These are phyloP conservation scores for Steinernema carpocapsae DNA, from an alignment of 2,888 invertebrate genomes.

Conservation along the genomic window DNA sequence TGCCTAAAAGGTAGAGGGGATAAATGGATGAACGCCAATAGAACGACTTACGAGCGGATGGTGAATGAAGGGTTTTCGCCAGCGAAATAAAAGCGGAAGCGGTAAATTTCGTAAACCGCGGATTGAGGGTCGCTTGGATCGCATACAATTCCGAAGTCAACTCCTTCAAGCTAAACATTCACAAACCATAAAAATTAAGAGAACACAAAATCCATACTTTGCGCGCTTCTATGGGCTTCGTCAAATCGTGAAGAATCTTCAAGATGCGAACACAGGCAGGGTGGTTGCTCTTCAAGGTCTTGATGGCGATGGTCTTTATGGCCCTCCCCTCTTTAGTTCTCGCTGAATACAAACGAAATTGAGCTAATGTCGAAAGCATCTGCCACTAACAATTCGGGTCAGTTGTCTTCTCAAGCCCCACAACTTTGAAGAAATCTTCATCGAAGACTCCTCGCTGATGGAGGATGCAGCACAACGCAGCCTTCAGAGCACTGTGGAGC, in stretches of 20 bases:
- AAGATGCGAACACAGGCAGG: background rate
- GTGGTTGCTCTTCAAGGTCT: constrained; percentile 19
- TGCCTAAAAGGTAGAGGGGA: background rate
- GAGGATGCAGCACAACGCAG: constrained; percentile 14
- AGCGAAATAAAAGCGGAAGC: constrained; percentile 2
- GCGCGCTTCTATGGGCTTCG: constrained; percentile 9
- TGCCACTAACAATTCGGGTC: background rate
- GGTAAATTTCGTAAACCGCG: constrained; percentile 21
- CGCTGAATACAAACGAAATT: too few relatives aligned
- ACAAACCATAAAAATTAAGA: background rate
- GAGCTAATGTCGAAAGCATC: background rate
- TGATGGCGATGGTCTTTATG: constrained; percentile 19
- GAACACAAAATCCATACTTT: constrained; percentile 1
- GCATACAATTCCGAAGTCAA: constrained; percentile 5
- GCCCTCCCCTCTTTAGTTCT: too few relatives aligned
- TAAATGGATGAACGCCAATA: background rate
- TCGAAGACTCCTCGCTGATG: background rate
- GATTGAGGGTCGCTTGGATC: constrained; percentile 9
- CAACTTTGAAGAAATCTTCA: background rate
- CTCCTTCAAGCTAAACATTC: constrained; percentile 4
- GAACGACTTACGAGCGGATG: background rate
- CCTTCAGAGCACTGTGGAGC: background rate
- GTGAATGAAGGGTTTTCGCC: background rate
- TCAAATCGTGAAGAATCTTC: constrained; percentile 10
- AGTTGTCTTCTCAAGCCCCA: background rate